phyloP scores from a whole-genome alignment of 1,140 invertebrate species.

The Frieseomelitta varia region DNA sequence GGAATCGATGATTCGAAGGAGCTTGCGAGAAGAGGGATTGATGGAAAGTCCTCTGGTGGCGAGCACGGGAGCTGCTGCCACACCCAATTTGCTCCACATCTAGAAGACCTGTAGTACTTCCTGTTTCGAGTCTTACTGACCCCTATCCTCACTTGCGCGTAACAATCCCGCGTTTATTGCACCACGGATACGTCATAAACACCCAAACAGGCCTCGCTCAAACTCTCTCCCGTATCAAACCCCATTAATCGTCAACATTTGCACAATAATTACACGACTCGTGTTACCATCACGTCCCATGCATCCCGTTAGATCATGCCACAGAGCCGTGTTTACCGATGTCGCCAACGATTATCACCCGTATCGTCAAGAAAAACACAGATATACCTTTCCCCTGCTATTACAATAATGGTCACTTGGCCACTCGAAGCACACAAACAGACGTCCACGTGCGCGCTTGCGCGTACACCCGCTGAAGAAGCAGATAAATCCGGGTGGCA shows the following conservation, averaged over 20 bases:
- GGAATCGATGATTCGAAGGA: neutral
- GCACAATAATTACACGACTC: neutral
- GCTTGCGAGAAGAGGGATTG: neutral
- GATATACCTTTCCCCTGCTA: too few relatives aligned
- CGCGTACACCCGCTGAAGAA: neutral
- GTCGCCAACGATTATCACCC: neutral
- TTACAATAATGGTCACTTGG: slow-evolving; percentile 8
- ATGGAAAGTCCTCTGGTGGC: slow-evolving; percentile 36
- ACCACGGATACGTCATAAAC: neutral
- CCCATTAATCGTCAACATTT: neutral
- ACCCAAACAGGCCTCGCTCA: neutral
- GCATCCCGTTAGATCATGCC: neutral
- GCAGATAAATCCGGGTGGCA: neutral
- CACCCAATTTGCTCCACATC: slow-evolving; percentile 33
- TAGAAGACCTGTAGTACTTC: slow-evolving; percentile 1
- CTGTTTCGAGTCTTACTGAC: neutral
- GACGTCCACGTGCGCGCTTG: neutral
- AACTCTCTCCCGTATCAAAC: neutral
- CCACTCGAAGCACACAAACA: neutral
- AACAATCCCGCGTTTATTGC: neutral
- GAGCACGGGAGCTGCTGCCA: slow-evolving; percentile 21
- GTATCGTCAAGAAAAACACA: neutral
- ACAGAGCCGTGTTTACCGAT: neutral
- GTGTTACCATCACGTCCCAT: neutral
- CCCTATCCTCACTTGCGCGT: neutral